Conservation (phyloP, 2,888 invertebrate genomes). For the Parasteatoda lunata region DNA sequence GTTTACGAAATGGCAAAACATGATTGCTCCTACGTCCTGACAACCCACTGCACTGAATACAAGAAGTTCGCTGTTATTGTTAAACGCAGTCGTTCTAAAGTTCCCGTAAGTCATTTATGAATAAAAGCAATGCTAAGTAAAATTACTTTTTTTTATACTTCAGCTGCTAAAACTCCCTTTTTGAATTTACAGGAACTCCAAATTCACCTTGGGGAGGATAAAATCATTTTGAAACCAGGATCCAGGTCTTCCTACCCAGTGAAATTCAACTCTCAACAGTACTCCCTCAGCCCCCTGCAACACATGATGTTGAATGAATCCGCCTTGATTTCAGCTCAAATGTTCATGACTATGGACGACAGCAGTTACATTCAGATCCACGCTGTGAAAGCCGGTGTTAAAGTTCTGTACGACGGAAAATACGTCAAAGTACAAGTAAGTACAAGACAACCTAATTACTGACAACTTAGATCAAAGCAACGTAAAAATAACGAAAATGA, state of each 20-base stretch:
- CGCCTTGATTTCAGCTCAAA: not conserved
- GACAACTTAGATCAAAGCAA: not conserved
- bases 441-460: not conserved
- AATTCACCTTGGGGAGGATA: constrained; percentile 26
- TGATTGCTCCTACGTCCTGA: constrained; percentile 30
- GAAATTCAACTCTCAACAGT: constrained; percentile 13
- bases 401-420: constrained; percentile 66
- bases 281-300: not conserved
- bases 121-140: not conserved
- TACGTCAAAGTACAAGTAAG: constrained; percentile 61
- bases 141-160: not conserved
- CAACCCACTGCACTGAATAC: constrained; percentile 39
- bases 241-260: not conserved
- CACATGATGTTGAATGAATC: constrained; percentile 6
- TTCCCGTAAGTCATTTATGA: not conserved
- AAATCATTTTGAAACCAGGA: constrained; percentile 17
- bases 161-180: not conserved
- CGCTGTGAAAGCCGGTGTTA: constrained; percentile 27
- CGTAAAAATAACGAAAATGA: too few species aligned
- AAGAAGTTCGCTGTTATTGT: constrained; percentile 56
- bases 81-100: constrained; percentile 16
- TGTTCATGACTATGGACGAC: not conserved
- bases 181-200: constrained; percentile 25
- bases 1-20: not conserved
- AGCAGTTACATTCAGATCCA: constrained; percentile 9